Evolutionary conservation across 2,113 vertebrate genomes (phyloP), one percentile per base, ranked within the genome.

Genomic region (Peromyscus maniculatus): DNA sequence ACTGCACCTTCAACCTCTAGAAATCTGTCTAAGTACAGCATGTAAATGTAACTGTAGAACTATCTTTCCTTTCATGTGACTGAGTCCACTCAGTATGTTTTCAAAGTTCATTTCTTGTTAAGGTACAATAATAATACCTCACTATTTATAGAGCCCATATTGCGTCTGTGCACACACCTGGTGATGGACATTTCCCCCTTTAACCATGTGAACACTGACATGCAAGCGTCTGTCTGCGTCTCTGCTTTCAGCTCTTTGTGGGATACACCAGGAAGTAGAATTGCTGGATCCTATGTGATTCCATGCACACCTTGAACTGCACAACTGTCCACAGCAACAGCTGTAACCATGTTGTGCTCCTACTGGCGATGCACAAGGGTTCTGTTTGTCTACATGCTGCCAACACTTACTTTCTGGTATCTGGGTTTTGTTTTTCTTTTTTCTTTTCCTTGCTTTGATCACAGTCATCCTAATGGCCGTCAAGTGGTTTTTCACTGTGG

Each of bases 91-190:
- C 13, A 39, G 12, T 11, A 22, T 13, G 31, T 67, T 96, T 93
- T 89, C 55, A 84, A 83, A 93, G 62, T 75, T 93, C 62, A 87
- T 71, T 83, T 55, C 52, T 87, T 97, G 75, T 82, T 39, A 95
- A 95, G 49, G 75, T 9, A 57, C 67, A 82, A 17, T 46, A 82
- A 17, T 46, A 57, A 71, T 43, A 66, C 33, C 36, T 33, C 31
- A 95, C 9, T n/a, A 33, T 79, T 57, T 24, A 22, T 19, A 66
- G 24, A 95, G 9, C 10, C 0, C 24, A 59, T 13, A 71, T 49
- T 93, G 52, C 74, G 33, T 46, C 91, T 83, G 87, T 64, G 28
- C 28, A 71, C 77, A 80, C 82, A 69, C 24, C 67, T 89, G n/a
- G 2, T 39, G 7, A 39, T 11, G n/a, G 19, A 52, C 26, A 78